phyloP scores from a whole-genome alignment of 2,797 vertebrate species.

The Garrulus glandarius region DNA sequence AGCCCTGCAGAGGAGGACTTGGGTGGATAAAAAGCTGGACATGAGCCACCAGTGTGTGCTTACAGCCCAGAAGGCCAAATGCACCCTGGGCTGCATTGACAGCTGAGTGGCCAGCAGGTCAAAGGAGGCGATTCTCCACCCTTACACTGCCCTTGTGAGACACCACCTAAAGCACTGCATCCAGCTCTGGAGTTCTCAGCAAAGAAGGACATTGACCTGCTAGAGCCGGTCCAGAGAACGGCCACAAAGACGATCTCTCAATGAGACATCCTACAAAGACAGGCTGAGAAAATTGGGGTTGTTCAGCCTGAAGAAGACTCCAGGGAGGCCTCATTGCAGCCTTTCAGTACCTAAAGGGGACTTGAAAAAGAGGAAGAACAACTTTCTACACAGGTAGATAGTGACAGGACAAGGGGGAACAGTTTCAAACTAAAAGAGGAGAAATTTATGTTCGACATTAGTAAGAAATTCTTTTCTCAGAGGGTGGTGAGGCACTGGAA shows the following conservation, averaged over 20 bases:
- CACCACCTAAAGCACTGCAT: background rate
- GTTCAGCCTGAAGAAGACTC: background rate
- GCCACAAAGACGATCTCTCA: background rate
- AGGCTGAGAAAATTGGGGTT: background rate
- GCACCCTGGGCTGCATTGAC: background rate
- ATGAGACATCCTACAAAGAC: background rate
- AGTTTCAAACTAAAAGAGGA: background rate
- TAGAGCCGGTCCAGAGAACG: background rate
- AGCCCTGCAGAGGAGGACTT: background rate
- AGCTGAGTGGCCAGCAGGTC: background rate
- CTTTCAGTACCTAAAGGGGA: background rate
- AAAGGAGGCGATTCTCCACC: background rate
- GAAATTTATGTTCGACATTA: background rate
- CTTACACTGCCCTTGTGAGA: background rate
- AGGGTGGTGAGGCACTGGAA: background rate
- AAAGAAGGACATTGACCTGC: background rate
- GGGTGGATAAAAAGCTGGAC: background rate
- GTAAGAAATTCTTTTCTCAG: background rate
- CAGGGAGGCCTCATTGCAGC: fast-evolving
- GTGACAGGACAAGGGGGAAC: background rate
- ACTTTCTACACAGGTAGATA: background rate
- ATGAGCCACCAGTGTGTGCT: background rate
- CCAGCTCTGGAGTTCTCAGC: background rate
- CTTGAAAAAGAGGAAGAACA: background rate
- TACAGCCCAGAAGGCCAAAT: background rate